These are phyloP conservation scores for Andricus curvator DNA, from an alignment of 2,888 invertebrate species.

Conservation along the genomic window DNA sequence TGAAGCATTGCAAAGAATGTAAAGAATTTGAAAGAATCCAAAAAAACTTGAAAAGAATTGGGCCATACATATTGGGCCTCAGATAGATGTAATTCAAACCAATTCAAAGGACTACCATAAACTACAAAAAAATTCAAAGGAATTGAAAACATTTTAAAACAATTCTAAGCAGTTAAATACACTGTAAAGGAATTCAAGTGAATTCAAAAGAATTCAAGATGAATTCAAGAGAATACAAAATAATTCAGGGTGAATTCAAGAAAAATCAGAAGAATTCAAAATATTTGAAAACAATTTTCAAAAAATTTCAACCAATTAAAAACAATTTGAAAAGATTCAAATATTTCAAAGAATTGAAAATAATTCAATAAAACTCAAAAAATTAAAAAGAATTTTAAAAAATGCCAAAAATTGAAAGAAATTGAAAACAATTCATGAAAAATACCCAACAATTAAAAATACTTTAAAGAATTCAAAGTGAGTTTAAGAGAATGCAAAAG, in stretches of 20 bases:
- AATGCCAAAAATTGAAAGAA: neutral
- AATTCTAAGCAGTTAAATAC: too few species aligned
- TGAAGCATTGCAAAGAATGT: too few species aligned
- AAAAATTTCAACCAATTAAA: neutral
- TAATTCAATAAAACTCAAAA: too few species aligned
- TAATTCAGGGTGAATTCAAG: neutral
- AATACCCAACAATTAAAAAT: neutral
- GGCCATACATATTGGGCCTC: fast-evolving
- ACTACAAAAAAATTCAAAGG: too few species aligned
- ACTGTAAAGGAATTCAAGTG: too few species aligned
- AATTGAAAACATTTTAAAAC: too few species aligned
- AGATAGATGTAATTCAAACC: fast-evolving
- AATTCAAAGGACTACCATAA: fast-evolving
- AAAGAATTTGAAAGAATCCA: too few species aligned
- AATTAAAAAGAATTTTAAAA: neutral
- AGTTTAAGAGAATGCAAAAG: neutral
- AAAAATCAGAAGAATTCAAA: neutral
- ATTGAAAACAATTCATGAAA: neutral
- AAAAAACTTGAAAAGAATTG: too few species aligned
- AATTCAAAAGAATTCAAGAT: too few species aligned
- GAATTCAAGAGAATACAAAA: too few species aligned
- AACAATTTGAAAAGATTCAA: neutral
- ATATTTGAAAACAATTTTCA: neutral
- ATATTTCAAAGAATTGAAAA: too few species aligned
- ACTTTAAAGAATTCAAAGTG: neutral